These are phyloP conservation scores for Lasius fuliginosus DNA, from an alignment of 2,888 invertebrate genomes.

Conservation along the genomic window DNA sequence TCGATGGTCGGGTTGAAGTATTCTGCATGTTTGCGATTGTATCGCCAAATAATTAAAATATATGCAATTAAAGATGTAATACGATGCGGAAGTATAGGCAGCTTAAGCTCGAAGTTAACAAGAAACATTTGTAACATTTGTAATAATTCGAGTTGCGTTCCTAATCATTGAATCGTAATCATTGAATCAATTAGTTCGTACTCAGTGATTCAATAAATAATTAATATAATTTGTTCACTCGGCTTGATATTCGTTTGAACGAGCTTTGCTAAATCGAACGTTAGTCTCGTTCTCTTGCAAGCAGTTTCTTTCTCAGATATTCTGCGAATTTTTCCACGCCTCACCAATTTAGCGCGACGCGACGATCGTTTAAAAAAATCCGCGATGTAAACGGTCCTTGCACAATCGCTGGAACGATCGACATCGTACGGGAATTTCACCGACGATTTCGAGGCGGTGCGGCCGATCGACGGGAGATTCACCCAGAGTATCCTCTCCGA, in stretches of 20 bases:
- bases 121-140: neutral
- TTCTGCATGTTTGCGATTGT: neutral
- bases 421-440: neutral
- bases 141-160: slow-evolving; percentile 27
- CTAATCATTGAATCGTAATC: slow-evolving; percentile 27
- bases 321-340: neutral
- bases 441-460: slow-evolving; percentile 50
- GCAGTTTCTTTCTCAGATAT: neutral
- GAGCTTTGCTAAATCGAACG: slow-evolving; percentile 25
- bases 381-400: slow-evolving; percentile 20
- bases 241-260: slow-evolving; percentile 21
- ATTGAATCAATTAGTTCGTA: slow-evolving; percentile 32
- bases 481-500: slow-evolving; percentile 37
- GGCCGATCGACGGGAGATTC: slow-evolving; percentile 50
- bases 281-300: slow-evolving; percentile 11
- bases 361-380: neutral
- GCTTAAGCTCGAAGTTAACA: neutral
- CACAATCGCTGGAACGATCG: slow-evolving; percentile 25
- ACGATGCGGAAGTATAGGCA: neutral
- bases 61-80: neutral
- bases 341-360: neutral
- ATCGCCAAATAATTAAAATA: slow-evolving; percentile 18
- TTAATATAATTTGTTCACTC: slow-evolving; percentile 32
- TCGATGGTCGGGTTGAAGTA: slow-evolving; percentile 5
- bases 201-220: slow-evolving; percentile 41